phyloP scores from a whole-genome alignment of 2,113 vertebrate species.

The Psittacara wagleri region DNA sequence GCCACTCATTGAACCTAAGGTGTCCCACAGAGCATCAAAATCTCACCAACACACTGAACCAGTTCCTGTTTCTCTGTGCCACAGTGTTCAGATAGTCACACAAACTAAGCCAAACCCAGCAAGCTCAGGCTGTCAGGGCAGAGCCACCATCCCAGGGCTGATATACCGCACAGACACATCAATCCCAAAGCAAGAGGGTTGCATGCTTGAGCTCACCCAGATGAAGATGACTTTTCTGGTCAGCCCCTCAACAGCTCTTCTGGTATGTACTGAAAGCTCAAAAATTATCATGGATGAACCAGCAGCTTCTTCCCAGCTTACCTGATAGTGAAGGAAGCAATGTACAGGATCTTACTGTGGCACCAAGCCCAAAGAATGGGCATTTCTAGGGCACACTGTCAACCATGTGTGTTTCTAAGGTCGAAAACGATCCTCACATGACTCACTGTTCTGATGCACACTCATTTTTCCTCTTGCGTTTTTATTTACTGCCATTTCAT shows the following conservation, averaged over 20 bases:
- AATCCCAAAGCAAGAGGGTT: background rate
- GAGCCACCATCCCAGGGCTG: background rate
- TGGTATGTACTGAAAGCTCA: background rate
- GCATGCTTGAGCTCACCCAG: rapidly evolving
- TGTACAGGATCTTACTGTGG: rapidly evolving
- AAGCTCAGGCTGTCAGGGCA: background rate
- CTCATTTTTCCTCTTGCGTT: rapidly evolving
- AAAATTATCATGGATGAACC: background rate
- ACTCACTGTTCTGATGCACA: background rate
- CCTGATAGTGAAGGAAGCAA: background rate
- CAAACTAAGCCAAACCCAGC: background rate
- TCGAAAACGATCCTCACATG: background rate
- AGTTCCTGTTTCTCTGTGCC: background rate
- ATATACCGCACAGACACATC: background rate
- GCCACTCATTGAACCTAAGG: background rate
- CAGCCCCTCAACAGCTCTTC: background rate
- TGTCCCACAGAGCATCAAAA: background rate
- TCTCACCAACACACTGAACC: background rate
- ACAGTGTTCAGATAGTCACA: rapidly evolving
- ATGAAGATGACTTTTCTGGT: background rate
- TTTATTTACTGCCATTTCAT: background rate
- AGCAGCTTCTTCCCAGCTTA: background rate
- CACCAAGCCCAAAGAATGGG: background rate
- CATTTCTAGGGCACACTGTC: background rate
- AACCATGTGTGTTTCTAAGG: background rate